A percentile compares a stretch with the other conserved stretches of the same genome.
These are phyloP conservation scores for Salarias fasciatus DNA, from an alignment of 2,797 vertebrate genomes.

Conservation along the genomic window DNA sequence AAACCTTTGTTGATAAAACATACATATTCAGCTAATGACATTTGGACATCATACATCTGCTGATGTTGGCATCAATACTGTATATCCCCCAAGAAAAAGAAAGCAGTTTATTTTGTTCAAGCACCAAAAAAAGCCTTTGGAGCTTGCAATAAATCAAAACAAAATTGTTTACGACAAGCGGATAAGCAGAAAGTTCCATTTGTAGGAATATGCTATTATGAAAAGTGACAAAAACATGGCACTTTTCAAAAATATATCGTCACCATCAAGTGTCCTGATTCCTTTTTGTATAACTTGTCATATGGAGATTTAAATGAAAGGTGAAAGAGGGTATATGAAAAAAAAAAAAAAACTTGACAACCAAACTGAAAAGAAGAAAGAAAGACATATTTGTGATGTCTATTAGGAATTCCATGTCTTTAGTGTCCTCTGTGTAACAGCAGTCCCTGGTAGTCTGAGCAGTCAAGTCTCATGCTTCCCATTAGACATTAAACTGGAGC, in stretches of 20 bases:
- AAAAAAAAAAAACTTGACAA: background rate
- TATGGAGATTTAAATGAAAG: background rate
- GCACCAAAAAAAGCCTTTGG: too few species aligned
- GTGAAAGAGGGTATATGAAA: background rate
- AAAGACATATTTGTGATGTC: background rate
- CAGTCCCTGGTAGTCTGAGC: constrained; percentile 27
- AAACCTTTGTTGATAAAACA: too few species aligned
- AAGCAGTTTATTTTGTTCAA: too few species aligned
- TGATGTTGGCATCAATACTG: too few species aligned
- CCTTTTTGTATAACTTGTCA: background rate
- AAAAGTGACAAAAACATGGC: background rate
- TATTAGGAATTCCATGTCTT: constrained; percentile 7
- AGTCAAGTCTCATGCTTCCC: constrained; percentile 53
- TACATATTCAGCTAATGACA: too few species aligned
- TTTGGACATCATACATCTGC: too few species aligned
- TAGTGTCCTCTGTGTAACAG: constrained; percentile 11
- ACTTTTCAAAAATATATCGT: background rate
- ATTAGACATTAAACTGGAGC: constrained; percentile 46
- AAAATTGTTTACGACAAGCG: too few species aligned
- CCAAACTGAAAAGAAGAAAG: constrained; percentile 4
- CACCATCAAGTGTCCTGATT: background rate
- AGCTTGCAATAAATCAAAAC: too few species aligned
- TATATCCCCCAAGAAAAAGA: too few species aligned
- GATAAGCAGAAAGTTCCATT: too few species aligned
- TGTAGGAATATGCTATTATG: background rate